These are phyloP conservation scores for Gavia stellata DNA, from an alignment of 2,113 vertebrate species.

Conservation along the genomic window DNA sequence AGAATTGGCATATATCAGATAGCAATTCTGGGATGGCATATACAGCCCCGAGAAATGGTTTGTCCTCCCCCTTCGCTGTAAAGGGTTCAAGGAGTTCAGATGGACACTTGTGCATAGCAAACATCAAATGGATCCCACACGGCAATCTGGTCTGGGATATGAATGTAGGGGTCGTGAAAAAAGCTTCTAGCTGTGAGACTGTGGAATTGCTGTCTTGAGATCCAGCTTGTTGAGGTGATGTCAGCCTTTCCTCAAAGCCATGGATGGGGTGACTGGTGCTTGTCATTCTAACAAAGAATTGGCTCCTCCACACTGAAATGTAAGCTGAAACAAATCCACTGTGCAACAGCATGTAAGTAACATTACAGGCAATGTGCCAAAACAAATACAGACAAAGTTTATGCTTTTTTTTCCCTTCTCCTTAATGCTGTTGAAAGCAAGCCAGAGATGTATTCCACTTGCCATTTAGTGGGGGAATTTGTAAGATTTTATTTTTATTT, in stretches of 20 bases:
- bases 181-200: not conserved
- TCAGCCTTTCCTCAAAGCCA: not conserved
- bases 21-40: accelerated
- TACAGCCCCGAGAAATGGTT: not conserved
- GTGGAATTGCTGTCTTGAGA: not conserved
- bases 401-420: not conserved
- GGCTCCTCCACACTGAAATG: not conserved
- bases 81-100: not conserved
- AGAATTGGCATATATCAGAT: not conserved
- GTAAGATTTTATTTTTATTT: not conserved
- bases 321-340: not conserved
- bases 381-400: not conserved
- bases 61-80: not conserved
- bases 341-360: not conserved
- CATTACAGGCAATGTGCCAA: not conserved
- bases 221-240: not conserved
- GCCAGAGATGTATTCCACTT: not conserved
- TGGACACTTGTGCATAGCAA: accelerated
- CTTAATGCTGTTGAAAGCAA: not conserved
- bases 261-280: not conserved
- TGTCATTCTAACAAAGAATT: not conserved
- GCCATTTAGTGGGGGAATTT: not conserved
- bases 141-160: not conserved
- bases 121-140: accelerated
- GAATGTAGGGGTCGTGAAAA: not conserved